Percentiles rank a stretch among this genome's conserved stretches.
Evolutionary conservation across 2,797 vertebrate genomes (phyloP).

Genomic region (Lycodopsis pacificus): DNA sequence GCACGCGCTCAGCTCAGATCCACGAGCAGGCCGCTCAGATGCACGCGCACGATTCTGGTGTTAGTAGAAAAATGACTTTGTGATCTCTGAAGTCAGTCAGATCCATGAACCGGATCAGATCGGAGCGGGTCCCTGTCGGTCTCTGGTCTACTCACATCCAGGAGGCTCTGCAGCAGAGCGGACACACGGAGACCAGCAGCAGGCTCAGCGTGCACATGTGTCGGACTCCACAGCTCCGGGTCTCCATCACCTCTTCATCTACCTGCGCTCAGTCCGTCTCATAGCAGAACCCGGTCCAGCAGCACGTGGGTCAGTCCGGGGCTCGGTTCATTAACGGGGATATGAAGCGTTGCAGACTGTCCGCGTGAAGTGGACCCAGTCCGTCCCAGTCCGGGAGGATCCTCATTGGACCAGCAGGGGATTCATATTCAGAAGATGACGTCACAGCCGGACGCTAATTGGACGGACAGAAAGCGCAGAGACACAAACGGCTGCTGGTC

Average conservation of each 20-base stretch:
- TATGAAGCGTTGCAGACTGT: background rate
- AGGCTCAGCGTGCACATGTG: conserved; percentile 82
- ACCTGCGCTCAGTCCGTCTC: conserved; percentile 45
- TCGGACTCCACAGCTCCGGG: conserved; percentile 77
- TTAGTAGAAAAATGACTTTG: background rate
- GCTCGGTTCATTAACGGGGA: background rate
- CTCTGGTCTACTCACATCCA: conserved; percentile 92
- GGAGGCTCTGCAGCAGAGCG: conserved; percentile 83
- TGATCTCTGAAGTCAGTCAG: background rate
- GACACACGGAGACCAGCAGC: conserved; percentile 82
- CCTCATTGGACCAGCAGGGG: conserved; percentile 65
- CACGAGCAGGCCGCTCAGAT: background rate
- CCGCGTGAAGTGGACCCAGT: conserved; percentile 17
- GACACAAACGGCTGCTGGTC: background rate
- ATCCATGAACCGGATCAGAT: no score
- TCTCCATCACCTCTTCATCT: conserved; percentile 88
- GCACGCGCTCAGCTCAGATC: background rate
- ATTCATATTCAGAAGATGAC: conserved; percentile 66
- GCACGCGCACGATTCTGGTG: background rate
- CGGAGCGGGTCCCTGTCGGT: background rate
- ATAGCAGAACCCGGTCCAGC: conserved; percentile 20
- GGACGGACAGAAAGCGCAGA: conserved; percentile 32
- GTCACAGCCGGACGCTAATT: conserved; percentile 64
- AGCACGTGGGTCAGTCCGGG: background rate
- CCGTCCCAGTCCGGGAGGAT: background rate